phyloP scores from a whole-genome alignment of 2,113 vertebrate species.

The Malurus melanocephalus region DNA sequence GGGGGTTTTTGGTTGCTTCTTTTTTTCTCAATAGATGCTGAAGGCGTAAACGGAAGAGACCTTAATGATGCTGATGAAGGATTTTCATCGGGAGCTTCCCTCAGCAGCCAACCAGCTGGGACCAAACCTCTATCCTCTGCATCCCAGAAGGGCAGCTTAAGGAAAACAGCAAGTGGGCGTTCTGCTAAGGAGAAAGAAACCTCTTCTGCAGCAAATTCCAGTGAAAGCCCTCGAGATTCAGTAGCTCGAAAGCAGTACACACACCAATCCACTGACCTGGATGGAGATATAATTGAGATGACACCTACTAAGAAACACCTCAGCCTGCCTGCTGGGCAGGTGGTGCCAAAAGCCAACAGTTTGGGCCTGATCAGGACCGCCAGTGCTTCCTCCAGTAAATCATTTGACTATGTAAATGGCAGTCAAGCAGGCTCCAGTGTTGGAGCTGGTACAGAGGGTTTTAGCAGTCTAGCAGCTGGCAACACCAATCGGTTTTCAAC shows the following conservation, averaged over 20 bases:
- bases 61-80: slow-evolving; percentile 95
- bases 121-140: slow-evolving; percentile 73
- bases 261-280: slow-evolving; percentile 67
- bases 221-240: slow-evolving; percentile 70
- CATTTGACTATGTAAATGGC: slow-evolving; percentile 91
- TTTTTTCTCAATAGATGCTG: slow-evolving; percentile 76
- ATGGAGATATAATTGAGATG: slow-evolving; percentile 83
- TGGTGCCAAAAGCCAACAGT: slow-evolving; percentile 78
- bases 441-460: slow-evolving; percentile 68
- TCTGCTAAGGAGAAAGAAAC: slow-evolving; percentile 82
- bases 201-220: slow-evolving; percentile 60
- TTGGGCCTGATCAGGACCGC: slow-evolving; percentile 87
- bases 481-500: slow-evolving; percentile 88
- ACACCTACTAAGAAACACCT: slow-evolving; percentile 91
- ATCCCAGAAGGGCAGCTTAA: slow-evolving; percentile 84
- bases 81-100: slow-evolving; percentile 95
- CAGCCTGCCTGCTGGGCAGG: slow-evolving; percentile 83
- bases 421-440: slow-evolving; percentile 71
- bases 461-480: slow-evolving; percentile 71
- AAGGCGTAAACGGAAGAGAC: slow-evolving; percentile 86
- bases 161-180: slow-evolving; percentile 85
- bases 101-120: slow-evolving; percentile 91
- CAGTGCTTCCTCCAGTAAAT: slow-evolving; percentile 96
- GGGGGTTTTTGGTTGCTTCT: slow-evolving; percentile 15
- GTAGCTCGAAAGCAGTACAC: slow-evolving; percentile 75